These are phyloP conservation scores for Tetrao urogallus DNA, from an alignment of 2,113 vertebrate genomes.

Conservation along the genomic window DNA sequence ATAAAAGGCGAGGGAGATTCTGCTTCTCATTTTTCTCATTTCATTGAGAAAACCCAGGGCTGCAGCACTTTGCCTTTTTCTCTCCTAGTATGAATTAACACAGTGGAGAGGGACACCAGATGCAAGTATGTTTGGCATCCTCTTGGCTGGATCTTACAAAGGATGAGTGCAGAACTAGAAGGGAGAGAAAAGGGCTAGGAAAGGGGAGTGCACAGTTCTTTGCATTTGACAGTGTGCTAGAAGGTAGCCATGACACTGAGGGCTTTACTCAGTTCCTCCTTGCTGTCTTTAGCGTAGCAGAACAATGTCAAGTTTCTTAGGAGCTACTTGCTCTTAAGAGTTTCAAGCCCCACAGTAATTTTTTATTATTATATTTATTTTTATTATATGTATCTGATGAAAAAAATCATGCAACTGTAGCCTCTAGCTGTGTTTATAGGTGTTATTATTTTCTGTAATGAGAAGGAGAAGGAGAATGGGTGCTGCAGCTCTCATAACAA, in stretches of 20 bases:
- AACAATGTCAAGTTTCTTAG: neutral
- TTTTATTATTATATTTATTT: neutral
- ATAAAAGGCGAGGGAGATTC: neutral
- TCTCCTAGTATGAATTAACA: neutral
- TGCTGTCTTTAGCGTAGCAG: neutral
- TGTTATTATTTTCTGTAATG: neutral
- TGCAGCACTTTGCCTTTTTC: neutral
- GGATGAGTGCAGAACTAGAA: neutral
- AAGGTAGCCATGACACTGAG: neutral
- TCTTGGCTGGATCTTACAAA: neutral
- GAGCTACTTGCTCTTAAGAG: neutral
- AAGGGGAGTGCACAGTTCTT: neutral
- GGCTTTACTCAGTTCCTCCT: neutral
- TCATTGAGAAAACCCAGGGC: neutral
- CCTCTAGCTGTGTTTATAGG: neutral
- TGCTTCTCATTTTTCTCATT: neutral
- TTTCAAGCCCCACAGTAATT: neutral
- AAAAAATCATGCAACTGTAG: neutral
- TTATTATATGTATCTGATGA: neutral
- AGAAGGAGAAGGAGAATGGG: neutral
- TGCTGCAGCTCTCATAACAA: neutral
- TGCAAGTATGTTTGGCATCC: neutral
- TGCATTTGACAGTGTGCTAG: neutral
- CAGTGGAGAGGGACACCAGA: neutral
- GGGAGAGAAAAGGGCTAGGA: neutral